phyloP scores from a whole-genome alignment of 2,797 vertebrate genomes.

The Adrianichthys oophorus region DNA sequence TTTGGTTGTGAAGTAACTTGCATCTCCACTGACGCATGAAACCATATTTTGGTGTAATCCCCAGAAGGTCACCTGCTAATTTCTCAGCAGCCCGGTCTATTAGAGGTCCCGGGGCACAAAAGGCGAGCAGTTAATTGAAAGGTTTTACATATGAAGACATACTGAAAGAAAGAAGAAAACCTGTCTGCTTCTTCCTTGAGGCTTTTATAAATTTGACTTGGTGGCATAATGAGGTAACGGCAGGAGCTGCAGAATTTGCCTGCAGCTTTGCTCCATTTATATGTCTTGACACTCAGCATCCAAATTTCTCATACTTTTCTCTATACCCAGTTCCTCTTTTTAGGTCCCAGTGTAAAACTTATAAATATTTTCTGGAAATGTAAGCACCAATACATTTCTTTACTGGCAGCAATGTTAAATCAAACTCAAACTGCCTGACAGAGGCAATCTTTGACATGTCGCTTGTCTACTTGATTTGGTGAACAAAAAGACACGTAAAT shows the following conservation, averaged over 20 bases:
- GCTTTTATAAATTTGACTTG: not conserved
- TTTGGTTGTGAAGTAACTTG: slow-evolving; percentile 8
- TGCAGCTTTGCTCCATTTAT: not conserved
- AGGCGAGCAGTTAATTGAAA: not conserved
- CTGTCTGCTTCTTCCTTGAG: not conserved
- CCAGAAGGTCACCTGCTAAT: slow-evolving; percentile 22
- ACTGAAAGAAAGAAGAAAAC: not conserved
- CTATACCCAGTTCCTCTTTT: too few species aligned
- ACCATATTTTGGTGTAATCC: slow-evolving; percentile 16
- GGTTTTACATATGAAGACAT: not conserved
- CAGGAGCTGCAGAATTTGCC: not conserved
- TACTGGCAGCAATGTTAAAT: too few species aligned
- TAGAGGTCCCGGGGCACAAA: not conserved
- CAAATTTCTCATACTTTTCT: too few species aligned
- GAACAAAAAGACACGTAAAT: too few species aligned
- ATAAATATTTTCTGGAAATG: too few species aligned
- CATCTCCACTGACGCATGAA: slow-evolving; percentile 12
- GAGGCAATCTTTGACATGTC: too few species aligned
- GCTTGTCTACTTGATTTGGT: too few species aligned
- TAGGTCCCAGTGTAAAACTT: too few species aligned
- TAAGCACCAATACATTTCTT: too few species aligned
- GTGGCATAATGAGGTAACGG: not conserved
- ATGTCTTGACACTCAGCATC: not conserved
- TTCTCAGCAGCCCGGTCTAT: slow-evolving; percentile 3
- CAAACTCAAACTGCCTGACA: too few species aligned